A percentile compares a stretch with the other conserved stretches of the same genome.
These are phyloP conservation scores for Guaruba guarouba DNA, from an alignment of 2,113 vertebrate species.

Conservation along the genomic window DNA sequence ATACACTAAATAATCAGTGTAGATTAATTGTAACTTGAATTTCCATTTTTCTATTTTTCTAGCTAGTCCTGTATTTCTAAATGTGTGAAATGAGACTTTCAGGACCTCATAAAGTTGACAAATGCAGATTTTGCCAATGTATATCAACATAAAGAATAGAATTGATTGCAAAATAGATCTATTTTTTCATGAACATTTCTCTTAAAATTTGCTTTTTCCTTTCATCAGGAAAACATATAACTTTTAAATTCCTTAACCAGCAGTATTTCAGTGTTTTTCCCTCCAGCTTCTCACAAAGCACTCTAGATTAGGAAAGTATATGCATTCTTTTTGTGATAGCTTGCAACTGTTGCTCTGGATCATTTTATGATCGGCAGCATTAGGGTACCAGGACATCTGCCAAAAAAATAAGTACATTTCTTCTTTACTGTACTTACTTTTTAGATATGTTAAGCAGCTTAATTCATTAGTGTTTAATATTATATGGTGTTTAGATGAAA, in stretches of 20 bases:
- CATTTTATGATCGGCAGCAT: background rate
- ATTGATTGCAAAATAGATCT: background rate
- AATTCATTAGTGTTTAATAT: background rate
- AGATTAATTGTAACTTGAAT: background rate
- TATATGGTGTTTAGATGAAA: background rate
- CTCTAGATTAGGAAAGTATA: background rate
- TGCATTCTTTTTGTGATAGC: background rate
- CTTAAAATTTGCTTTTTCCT: background rate
- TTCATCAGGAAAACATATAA: background rate
- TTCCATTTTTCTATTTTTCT: background rate
- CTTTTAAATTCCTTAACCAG: background rate
- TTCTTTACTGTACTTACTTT: background rate
- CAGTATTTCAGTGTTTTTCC: background rate
- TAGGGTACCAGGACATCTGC: background rate
- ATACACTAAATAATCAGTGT: background rate
- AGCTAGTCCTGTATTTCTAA: background rate
- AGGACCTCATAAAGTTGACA: background rate
- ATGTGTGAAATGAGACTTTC: background rate
- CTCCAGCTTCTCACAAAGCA: background rate
- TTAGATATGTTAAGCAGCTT: background rate
- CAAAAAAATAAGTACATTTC: background rate
- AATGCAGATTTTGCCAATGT: background rate
- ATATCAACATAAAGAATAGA: background rate
- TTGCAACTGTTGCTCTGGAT: background rate
- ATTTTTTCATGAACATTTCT: background rate